These are phyloP conservation scores for Cheilosia urbana DNA, from an alignment of 2,888 invertebrate genomes.

Conservation along the genomic window DNA sequence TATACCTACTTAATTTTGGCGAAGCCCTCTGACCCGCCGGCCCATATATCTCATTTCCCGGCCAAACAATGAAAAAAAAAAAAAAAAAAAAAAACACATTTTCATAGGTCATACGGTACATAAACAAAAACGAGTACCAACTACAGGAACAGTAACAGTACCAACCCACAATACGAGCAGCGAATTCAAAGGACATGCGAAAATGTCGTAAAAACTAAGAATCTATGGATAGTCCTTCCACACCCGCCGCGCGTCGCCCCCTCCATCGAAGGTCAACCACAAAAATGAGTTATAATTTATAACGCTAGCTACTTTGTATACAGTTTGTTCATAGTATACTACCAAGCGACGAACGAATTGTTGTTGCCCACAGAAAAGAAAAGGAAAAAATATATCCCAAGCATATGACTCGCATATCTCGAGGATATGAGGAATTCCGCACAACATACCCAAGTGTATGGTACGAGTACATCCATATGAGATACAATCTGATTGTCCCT, in stretches of 20 bases:
- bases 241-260: conserved; percentile 1
- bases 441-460: conserved; percentile 52
- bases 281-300: conserved; percentile 73
- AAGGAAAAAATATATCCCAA: conserved; percentile 6
- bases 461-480: conserved; percentile 11
- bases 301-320: conserved; percentile 75
- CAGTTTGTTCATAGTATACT: conserved; percentile 32
- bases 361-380: conserved; percentile 32
- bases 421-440: conserved; percentile 59
- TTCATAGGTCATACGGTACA: conserved; percentile 64
- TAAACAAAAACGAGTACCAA: conserved; percentile 50
- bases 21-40: conserved; percentile 45
- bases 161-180: conserved; percentile 3
- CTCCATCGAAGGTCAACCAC: conserved; percentile 69
- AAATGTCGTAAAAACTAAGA: conserved; percentile 69
- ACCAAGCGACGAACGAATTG: conserved; percentile 59
- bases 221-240: conserved; percentile 50
- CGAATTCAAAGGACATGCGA: conserved; percentile 69
- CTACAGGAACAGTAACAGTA: no score
- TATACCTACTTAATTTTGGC: conserved; percentile 70
- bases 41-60: conserved; percentile 47
- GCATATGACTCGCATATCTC: conserved; percentile 41
- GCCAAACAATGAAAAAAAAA: not conserved
- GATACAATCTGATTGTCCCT: conserved; percentile 69
- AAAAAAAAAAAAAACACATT: conserved; percentile 54